phyloP scores from a whole-genome alignment of 2,888 invertebrate species.

The Papilio gigon region DNA sequence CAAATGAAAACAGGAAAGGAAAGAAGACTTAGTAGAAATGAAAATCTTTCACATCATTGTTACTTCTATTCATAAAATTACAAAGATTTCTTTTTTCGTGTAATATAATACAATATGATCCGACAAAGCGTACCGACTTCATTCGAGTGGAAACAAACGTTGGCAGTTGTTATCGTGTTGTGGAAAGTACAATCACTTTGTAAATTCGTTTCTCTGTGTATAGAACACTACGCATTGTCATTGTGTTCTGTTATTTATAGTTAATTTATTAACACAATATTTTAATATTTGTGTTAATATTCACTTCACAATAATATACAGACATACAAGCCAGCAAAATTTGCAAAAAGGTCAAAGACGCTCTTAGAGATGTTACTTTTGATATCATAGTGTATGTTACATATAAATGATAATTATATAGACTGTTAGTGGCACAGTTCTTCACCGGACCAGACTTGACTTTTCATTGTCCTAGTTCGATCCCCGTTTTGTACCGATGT shows the following conservation, averaged over 20 bases:
- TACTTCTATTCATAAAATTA: constrained; percentile 17
- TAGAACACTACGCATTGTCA: constrained; percentile 10
- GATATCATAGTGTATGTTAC: neutral
- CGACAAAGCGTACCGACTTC: constrained; percentile 9
- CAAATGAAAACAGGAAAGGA: constrained; percentile 10
- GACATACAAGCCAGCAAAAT: neutral
- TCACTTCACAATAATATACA: neutral
- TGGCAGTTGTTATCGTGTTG: constrained; percentile 24
- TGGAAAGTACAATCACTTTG: constrained; percentile 26
- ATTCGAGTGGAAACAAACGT: constrained; percentile 23
- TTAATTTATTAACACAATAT: constrained; percentile 6
- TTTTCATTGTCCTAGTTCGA: no score
- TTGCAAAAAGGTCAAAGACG: neutral
- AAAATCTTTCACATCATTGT: constrained; percentile 14
- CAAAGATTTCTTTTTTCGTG: constrained; percentile 21
- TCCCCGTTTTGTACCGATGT: no score
- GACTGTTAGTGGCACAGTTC: no score
- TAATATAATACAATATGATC: constrained; percentile 26
- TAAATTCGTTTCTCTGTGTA: constrained; percentile 22
- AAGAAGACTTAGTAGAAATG: constrained; percentile 13
- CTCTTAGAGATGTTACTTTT: neutral
- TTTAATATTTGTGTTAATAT: neutral
- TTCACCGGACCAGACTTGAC: no score
- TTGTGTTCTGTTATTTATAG: neutral
- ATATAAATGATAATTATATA: no score